A percentile compares a stretch with the other conserved stretches of the same genome.
Conservation (phyloP, 1,140 invertebrate species). For the Plectrocnemia conspersa region DNA sequence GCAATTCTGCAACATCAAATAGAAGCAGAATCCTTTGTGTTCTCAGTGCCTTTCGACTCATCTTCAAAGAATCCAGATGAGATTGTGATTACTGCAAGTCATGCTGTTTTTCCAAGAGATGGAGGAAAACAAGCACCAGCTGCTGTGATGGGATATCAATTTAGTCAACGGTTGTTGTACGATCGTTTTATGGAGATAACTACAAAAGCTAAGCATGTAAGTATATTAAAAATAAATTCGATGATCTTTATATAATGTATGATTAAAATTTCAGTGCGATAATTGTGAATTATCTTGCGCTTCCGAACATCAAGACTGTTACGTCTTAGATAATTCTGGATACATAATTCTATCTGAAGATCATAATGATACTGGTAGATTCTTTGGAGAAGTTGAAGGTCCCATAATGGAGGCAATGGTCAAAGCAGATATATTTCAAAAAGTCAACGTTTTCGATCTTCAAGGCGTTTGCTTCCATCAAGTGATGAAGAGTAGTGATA, state of each 20-base stretch:
- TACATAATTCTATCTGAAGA: constrained; percentile 77
- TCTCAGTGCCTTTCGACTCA: constrained; percentile 68
- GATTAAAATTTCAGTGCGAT: constrained; percentile 41
- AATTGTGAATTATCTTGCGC: constrained; percentile 53
- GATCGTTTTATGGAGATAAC: constrained; percentile 69
- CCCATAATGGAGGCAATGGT: constrained; percentile 76
- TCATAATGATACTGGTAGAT: constrained; percentile 66
- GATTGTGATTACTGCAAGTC: constrained; percentile 69
- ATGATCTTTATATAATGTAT: not conserved
- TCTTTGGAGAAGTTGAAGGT: constrained; percentile 80
- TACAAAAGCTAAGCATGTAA: constrained; percentile 39
- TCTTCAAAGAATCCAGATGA: constrained; percentile 52
- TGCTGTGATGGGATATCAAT: constrained; percentile 82
- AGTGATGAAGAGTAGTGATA: constrained; percentile 39
- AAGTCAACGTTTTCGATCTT: constrained; percentile 78
- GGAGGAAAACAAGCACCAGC: constrained; percentile 73
- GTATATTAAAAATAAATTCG: too few species aligned
- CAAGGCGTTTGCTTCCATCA: constrained; percentile 68
- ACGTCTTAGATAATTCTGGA: constrained; percentile 83
- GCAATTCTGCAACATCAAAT: constrained; percentile 80
- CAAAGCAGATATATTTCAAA: constrained; percentile 66
- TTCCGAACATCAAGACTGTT: constrained; percentile 66
- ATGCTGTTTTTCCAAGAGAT: constrained; percentile 79
- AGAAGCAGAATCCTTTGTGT: constrained; percentile 70
- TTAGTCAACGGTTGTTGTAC: constrained; percentile 63